Percentiles rank a stretch among this genome's conserved stretches.
These are phyloP conservation scores for Strigamia crassipes DNA, from an alignment of 2,888 invertebrate species.

Conservation along the genomic window DNA sequence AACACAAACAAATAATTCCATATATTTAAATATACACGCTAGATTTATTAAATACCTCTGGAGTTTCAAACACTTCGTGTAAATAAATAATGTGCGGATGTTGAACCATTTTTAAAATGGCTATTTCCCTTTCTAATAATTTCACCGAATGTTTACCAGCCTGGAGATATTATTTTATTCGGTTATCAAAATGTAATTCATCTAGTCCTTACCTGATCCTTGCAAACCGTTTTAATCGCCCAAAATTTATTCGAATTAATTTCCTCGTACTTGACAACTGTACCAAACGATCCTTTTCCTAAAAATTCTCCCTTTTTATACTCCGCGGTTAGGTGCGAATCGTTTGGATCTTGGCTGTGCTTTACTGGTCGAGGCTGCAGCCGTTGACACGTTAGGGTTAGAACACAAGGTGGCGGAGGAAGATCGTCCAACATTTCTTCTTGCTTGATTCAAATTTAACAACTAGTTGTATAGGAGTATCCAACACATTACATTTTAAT, in stretches of 20 bases:
- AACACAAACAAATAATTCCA: background rate
- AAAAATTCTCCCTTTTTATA: constrained; percentile 44
- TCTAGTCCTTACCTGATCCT: constrained; percentile 28
- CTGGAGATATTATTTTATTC: background rate
- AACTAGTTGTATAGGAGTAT: no score
- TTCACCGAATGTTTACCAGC: constrained; percentile 54
- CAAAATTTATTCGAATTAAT: background rate
- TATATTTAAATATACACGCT: background rate
- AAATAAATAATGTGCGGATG: constrained; percentile 65
- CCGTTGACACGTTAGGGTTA: constrained; percentile 41
- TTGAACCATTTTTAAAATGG: constrained; percentile 64
- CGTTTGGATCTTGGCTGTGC: constrained; percentile 15
- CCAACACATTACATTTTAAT: no score
- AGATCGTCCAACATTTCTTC: background rate
- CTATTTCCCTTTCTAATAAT: constrained; percentile 63
- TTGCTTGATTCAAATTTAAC: background rate
- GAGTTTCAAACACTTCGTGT: constrained; percentile 64
- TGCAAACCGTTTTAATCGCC: constrained; percentile 44
- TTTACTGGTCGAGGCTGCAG: constrained; percentile 23
- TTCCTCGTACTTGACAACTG: constrained; percentile 34
- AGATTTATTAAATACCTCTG: constrained; percentile 56
- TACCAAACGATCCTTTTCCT: constrained; percentile 42
- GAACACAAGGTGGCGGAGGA: background rate
- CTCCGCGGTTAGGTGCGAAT: background rate
- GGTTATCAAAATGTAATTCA: background rate